Conservation (phyloP, 1,140 invertebrate species). For the Drosophila kohkoa region DNA sequence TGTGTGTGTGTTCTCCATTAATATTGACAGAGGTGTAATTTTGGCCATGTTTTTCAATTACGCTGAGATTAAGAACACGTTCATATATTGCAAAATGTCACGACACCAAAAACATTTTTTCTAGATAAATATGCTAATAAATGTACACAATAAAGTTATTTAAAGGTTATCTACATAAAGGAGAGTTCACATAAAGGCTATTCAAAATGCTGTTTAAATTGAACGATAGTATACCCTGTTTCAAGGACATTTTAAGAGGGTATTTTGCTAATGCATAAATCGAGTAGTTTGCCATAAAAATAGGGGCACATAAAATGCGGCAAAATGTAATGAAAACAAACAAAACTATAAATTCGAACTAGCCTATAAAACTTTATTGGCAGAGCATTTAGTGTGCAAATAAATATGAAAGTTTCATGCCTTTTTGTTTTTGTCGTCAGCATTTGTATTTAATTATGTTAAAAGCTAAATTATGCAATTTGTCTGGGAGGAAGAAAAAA, state of each 20-base stretch:
- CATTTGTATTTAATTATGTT: constrained; percentile 55
- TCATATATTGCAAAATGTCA: neutral
- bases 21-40: constrained; percentile 57
- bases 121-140: constrained; percentile 6
- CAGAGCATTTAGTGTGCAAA: constrained; percentile 60
- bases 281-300: constrained; percentile 44
- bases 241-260: constrained; percentile 34
- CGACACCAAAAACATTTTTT: neutral
- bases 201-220: neutral
- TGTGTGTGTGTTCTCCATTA: constrained; percentile 39
- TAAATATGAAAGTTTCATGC: constrained; percentile 68
- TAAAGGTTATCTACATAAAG: neutral
- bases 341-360: constrained; percentile 70
- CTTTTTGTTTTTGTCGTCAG: constrained; percentile 26
- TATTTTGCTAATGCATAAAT: constrained; percentile 31
- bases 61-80: constrained; percentile 3
- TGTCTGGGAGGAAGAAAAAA: constrained; percentile 12
- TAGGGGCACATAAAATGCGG: constrained; percentile 62
- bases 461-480: constrained; percentile 56
- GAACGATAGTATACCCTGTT: neutral
- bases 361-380: constrained; percentile 66
- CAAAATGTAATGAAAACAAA: constrained; percentile 76
- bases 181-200: neutral
- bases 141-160: neutral
- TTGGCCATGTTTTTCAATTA: constrained; percentile 30